These are phyloP conservation scores for Drosophila ambigua DNA, from an alignment of 1,140 invertebrate genomes.

Conservation along the genomic window DNA sequence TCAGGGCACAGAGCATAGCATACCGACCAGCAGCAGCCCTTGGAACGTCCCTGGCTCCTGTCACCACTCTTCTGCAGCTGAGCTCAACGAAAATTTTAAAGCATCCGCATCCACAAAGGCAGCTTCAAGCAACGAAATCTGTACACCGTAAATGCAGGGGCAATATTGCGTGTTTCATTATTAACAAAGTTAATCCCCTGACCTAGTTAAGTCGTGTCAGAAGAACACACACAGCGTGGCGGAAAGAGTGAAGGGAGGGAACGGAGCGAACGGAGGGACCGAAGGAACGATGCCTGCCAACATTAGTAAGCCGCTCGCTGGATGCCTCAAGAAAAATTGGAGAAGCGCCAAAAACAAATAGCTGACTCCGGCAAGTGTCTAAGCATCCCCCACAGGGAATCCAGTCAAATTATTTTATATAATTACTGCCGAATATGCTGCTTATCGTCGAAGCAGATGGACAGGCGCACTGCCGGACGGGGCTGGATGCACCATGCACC, in stretches of 20 bases:
- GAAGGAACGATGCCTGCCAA: constrained; percentile 9
- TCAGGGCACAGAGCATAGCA: constrained; percentile 36
- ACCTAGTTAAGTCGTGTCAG: constrained; percentile 59
- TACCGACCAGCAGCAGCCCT: constrained; percentile 2
- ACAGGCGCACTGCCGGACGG: too few species aligned
- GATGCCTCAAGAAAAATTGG: constrained; percentile 56
- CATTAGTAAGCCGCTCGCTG: constrained; percentile 26
- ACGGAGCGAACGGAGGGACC: too few species aligned
- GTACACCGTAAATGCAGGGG: constrained; percentile 54
- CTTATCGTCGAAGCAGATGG: neutral
- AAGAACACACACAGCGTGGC: constrained; percentile 9
- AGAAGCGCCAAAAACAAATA: constrained; percentile 47
- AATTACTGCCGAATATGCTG: constrained; percentile 39
- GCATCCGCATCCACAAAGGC: constrained; percentile 21
- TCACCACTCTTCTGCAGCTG: constrained; percentile 15
- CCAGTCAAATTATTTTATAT: constrained; percentile 50
- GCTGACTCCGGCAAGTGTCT: constrained; percentile 47
- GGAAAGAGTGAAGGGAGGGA: too few species aligned
- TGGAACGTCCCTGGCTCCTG: neutral
- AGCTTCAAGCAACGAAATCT: constrained; percentile 40
- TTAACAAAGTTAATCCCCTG: constrained; percentile 70
- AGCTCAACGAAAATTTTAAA: constrained; percentile 59
- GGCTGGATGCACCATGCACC: too few species aligned
- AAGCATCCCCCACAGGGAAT: constrained; percentile 15
- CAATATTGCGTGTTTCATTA: constrained; percentile 70